Evolutionary conservation across 1,140 invertebrate species (phyloP), one percentile per base, ranked within the genome.

Genomic region (Idris sp.): DNA sequence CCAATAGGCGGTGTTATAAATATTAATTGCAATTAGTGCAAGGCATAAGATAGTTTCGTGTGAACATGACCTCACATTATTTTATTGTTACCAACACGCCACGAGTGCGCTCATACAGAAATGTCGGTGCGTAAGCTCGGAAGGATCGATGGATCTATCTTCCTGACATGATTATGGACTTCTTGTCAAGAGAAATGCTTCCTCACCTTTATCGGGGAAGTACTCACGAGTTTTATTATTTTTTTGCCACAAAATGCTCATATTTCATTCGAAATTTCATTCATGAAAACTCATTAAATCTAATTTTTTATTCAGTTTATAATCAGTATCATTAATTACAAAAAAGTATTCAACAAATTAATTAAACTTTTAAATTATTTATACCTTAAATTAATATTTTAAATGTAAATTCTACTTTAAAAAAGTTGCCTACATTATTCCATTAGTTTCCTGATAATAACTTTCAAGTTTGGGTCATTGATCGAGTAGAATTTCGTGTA

Each of bases 1-100:
- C 11, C 22, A 35, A 38, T 44, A 43, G 10, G 36, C 30, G 40
- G 26, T 14, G 30, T 38, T 67, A 83, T 84, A 79, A 84, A 84
- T 82, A 84, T 83, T 84, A 83, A 85, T 84, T 80, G 76, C 79
- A 79, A 82, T 83, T 83, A 81, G 79, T 62, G 77, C n/a, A 79
- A 82, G 81, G 81, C 83, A 81, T 83, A 81, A 81, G 74, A 62
- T 40, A 33, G 61, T 77, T 76, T 81, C 82, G 82, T 85, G 83
- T 81, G 82, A 85, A 85, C 83, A 78, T 84, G 83, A 85, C 82
- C 82, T 77, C 46, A 28, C 13, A 62, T 26, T 54, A 38, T 46
- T 65, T 74, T 65, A 74, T 74, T 74, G 71, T 74, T 74, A n/a
- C n/a, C 54, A 56, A 51, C 59, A 67, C 31, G 15, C 26, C 18